These are phyloP conservation scores for Ptychodera flava DNA, from an alignment of 35 echinoderm and acorn worm genomes.

Conservation along the genomic window DNA sequence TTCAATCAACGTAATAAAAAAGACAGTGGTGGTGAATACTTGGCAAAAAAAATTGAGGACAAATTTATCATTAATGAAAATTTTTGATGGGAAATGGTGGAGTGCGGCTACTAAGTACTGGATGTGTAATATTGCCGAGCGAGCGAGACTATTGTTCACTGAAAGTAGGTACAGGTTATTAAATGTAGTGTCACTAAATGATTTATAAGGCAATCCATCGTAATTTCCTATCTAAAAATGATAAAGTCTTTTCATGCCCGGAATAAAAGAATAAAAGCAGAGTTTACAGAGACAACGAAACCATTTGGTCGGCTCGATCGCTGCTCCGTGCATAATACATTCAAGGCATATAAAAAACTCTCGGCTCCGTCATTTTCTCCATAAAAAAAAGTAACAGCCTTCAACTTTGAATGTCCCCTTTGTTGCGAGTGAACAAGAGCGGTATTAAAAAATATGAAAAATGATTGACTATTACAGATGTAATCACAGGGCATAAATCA, in stretches of 20 bases:
- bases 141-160: background rate
- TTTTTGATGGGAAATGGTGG: too few species aligned
- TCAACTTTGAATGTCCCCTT: background rate
- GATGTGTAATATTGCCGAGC: too few species aligned
- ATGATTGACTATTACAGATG: background rate
- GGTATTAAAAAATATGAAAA: background rate
- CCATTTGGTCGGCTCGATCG: too few species aligned
- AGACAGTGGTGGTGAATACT: too few species aligned
- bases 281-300: background rate
- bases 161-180: background rate
- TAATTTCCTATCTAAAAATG: background rate
- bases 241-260: background rate
- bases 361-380: background rate
- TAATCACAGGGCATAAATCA: background rate
- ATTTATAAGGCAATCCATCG: background rate
- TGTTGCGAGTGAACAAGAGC: background rate
- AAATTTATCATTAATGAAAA: too few species aligned
- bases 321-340: too few species aligned
- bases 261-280: background rate
- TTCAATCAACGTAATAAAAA: too few species aligned
- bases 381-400: background rate
- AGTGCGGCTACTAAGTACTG: too few species aligned
- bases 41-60: too few species aligned
- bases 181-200: background rate
- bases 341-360: background rate